Evolutionary conservation across 2,797 vertebrate species (phyloP).

Genomic region (Lepus oiostolus): DNA sequence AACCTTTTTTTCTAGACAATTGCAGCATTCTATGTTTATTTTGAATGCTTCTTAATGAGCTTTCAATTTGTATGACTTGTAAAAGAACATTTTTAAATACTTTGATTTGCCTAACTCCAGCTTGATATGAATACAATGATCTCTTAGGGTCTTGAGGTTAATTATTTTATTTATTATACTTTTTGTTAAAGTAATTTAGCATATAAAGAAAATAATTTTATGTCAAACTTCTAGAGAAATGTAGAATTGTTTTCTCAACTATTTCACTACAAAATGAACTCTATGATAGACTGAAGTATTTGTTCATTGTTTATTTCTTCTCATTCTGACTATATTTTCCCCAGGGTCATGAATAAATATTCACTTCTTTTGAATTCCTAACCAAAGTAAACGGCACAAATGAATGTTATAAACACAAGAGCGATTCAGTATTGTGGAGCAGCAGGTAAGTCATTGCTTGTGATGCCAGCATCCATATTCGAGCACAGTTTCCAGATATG

Average conservation of each 20-base stretch:
- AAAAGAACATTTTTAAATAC: neutral
- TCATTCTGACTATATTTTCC: neutral
- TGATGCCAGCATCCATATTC: too few relatives aligned
- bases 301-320: neutral
- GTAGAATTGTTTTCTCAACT: neutral
- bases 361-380: neutral
- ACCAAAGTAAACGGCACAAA: neutral
- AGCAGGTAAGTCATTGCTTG: too few relatives aligned
- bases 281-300: neutral
- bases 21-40: neutral
- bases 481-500: too few relatives aligned
- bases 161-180: neutral
- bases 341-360: neutral
- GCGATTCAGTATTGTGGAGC: too few relatives aligned
- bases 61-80: conserved; percentile 41
- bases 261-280: neutral
- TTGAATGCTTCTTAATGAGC: conserved; percentile 40
- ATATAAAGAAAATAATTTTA: neutral
- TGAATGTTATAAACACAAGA: neutral
- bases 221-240: neutral
- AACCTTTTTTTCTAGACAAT: neutral
- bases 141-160: neutral
- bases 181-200: neutral
- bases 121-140: neutral
- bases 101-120: neutral